Evolutionary conservation across 2,888 invertebrate genomes (phyloP).

Genomic region (Lithodes maja): DNA sequence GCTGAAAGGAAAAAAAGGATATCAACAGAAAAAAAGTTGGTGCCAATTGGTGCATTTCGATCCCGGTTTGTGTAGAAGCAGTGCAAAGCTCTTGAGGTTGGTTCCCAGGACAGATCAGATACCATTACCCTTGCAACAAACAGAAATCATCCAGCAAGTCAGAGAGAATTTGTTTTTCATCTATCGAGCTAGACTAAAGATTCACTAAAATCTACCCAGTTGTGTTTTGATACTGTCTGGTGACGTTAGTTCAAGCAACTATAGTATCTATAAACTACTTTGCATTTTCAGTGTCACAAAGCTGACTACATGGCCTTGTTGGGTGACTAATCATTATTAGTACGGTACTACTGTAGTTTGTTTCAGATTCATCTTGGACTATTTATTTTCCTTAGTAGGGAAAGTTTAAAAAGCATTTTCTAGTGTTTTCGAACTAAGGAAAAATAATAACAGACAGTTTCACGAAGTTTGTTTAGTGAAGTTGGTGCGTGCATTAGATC

Average conservation of each 20-base stretch:
- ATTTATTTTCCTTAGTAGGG: neutral
- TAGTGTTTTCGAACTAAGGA: neutral
- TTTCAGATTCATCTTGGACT: neutral
- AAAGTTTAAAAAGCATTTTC: neutral
- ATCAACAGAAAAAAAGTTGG: conserved; percentile 35
- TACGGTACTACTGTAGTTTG: neutral
- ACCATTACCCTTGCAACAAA: neutral
- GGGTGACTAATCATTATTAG: neutral
- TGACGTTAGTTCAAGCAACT: conserved; percentile 1
- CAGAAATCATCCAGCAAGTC: neutral
- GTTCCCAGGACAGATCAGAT: neutral
- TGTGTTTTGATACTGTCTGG: neutral
- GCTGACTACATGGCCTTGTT: neutral
- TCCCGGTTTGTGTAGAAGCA: neutral
- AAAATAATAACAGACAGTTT: neutral
- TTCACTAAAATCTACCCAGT: neutral
- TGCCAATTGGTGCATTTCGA: conserved; percentile 8
- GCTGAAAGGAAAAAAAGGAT: conserved; percentile 53
- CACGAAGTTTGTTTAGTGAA: neutral
- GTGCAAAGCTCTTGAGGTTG: conserved; percentile 9
- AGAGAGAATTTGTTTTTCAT: neutral
- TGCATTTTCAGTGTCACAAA: neutral
- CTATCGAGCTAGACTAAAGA: neutral
- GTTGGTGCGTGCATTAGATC: conserved; percentile 20
- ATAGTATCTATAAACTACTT: neutral